phyloP scores from a whole-genome alignment of 2,113 vertebrate genomes.

The Desmodus rotundus region DNA sequence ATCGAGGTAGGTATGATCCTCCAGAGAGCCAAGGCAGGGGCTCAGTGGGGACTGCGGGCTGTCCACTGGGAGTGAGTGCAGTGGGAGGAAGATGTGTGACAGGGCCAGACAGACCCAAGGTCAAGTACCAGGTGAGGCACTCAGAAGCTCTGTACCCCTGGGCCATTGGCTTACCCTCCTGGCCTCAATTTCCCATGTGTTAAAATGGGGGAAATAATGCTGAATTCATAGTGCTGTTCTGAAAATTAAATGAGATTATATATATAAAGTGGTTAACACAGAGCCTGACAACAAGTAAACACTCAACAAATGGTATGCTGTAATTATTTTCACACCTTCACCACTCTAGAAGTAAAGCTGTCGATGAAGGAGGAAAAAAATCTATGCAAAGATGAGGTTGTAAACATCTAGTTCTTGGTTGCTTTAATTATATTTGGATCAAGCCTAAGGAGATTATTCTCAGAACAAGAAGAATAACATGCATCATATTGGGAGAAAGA shows the following conservation, averaged over 20 bases:
- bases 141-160: background rate
- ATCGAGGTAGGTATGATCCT: background rate
- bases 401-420: slow-evolving; percentile 8
- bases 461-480: slow-evolving; percentile 3
- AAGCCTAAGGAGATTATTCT: background rate
- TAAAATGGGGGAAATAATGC: background rate
- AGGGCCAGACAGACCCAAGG: background rate
- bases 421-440: slow-evolving; percentile 8
- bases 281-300: background rate
- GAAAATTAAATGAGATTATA: background rate
- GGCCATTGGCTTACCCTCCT: background rate
- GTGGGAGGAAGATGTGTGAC: fast-evolving
- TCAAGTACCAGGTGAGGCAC: background rate
- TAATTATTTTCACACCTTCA: background rate
- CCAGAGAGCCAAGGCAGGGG: background rate
- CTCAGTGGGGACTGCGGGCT: background rate
- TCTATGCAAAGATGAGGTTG: background rate
- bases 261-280: background rate
- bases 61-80: fast-evolving
- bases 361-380: slow-evolving; percentile 10
- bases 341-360: background rate
- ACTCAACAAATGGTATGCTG: background rate
- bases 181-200: background rate
- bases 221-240: background rate
- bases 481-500: background rate